These are phyloP conservation scores for Lithophane leautieri DNA, from an alignment of 2,888 invertebrate genomes.

Conservation along the genomic window DNA sequence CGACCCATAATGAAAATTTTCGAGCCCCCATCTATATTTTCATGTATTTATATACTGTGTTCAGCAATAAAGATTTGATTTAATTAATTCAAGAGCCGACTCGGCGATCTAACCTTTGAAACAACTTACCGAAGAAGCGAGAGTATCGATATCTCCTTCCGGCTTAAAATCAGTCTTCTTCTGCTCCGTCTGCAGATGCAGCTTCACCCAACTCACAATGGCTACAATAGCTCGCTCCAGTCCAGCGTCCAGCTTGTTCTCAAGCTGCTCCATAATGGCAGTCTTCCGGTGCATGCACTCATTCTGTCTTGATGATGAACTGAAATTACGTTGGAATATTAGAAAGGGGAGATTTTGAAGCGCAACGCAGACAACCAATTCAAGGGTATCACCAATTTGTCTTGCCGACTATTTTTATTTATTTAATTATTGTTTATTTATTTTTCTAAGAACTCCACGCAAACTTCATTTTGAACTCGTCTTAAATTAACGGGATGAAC, in stretches of 20 bases:
- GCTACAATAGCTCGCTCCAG: constrained; percentile 96
- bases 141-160: constrained; percentile 96
- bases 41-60: too few relatives aligned
- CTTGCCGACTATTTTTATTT: constrained; percentile 1
- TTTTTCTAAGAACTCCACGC: not conserved
- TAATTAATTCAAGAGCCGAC: too few relatives aligned
- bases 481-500: not conserved
- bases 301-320: constrained; percentile 96
- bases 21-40: too few relatives aligned
- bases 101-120: not conserved
- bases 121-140: constrained; percentile 92
- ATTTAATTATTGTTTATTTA: not conserved
- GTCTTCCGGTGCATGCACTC: constrained; percentile 97
- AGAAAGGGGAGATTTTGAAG: not conserved
- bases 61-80: too few relatives aligned
- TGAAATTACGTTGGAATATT: constrained; percentile 75
- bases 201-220: constrained; percentile 97
- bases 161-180: constrained; percentile 98
- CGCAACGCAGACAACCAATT: constrained; percentile 25
- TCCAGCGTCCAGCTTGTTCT: constrained; percentile 97
- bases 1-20: too few relatives aligned
- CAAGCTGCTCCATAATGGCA: constrained; percentile 95
- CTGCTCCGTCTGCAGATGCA: constrained; percentile 97
- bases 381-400: constrained; percentile 10
- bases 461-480: not conserved